A percentile compares a stretch with the other conserved stretches of the same genome.
Evolutionary conservation across 2,113 vertebrate genomes (phyloP).

Genomic region (Psophia crepitans): DNA sequence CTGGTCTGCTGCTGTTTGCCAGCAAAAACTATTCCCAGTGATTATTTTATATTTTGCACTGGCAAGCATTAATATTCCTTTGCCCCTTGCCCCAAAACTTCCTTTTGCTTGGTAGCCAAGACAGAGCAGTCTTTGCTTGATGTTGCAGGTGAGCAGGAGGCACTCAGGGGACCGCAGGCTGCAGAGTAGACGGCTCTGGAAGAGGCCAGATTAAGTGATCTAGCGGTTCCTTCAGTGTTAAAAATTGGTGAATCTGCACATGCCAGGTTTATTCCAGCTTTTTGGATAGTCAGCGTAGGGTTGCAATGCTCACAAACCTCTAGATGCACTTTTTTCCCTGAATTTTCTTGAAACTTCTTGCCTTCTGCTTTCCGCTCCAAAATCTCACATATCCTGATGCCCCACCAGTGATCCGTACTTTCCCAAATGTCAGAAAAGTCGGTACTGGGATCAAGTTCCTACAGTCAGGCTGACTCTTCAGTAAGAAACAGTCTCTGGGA

Average conservation of each 20-base stretch:
- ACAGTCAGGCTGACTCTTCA: neutral
- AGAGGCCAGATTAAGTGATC: neutral
- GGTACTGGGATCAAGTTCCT: neutral
- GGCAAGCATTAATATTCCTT: neutral
- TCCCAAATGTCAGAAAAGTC: neutral
- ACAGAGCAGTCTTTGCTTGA: neutral
- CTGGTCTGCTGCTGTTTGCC: neutral
- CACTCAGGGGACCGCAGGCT: neutral
- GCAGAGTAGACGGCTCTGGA: neutral
- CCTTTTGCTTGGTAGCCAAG: neutral
- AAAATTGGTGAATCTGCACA: neutral
- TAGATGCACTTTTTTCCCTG: accelerated
- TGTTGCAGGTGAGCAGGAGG: neutral
- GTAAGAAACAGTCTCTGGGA: neutral
- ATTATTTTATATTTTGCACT: neutral
- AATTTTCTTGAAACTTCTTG: neutral
- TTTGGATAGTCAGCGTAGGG: neutral
- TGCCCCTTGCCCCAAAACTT: neutral
- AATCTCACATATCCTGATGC: neutral
- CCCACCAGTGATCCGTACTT: neutral
- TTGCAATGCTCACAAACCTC: neutral
- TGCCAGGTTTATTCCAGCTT: neutral
- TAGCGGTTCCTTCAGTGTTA: neutral
- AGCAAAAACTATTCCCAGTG: neutral
- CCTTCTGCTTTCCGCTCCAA: neutral